Evolutionary conservation across 2,797 vertebrate species (phyloP).

Genomic region (Pyrocephalus nanus): DNA sequence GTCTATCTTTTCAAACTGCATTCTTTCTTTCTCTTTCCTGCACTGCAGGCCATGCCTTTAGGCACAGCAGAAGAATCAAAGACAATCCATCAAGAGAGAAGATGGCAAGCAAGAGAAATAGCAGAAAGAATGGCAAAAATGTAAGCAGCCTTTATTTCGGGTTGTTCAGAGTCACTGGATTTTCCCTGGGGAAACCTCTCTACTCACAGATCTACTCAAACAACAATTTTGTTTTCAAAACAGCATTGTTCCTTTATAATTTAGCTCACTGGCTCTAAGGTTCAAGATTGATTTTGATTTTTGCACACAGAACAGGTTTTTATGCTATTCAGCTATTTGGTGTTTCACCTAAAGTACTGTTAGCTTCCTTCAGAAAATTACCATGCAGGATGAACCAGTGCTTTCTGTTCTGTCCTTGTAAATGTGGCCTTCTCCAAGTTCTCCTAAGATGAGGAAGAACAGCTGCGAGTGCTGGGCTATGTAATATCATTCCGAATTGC

Average conservation of each 20-base stretch:
- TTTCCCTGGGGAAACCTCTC: constrained; percentile 51
- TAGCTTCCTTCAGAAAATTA: neutral
- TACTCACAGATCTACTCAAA: neutral
- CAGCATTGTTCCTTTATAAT: neutral
- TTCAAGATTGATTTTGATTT: neutral
- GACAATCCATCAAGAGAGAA: constrained; percentile 53
- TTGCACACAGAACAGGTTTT: neutral
- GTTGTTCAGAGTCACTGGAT: neutral
- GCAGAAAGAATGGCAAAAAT: constrained; percentile 53
- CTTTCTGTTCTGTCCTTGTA: neutral
- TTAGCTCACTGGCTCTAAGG: neutral
- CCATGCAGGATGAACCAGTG: neutral
- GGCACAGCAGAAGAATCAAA: constrained; percentile 52
- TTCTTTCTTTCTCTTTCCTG: constrained; percentile 42
- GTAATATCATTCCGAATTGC: neutral
- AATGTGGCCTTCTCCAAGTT: neutral
- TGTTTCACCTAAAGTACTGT: neutral
- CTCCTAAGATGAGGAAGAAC: neutral
- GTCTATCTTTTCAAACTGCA: constrained; percentile 52
- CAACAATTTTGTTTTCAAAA: neutral
- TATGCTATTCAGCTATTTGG: neutral
- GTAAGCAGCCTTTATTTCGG: constrained; percentile 11
- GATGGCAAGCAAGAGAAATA: constrained; percentile 28
- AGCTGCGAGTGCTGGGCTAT: neutral
- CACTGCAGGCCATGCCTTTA: constrained; percentile 49